Base-by-base conservation (phyloP, 2,888 invertebrate genomes). In the Tenthredo notha region DNA sequence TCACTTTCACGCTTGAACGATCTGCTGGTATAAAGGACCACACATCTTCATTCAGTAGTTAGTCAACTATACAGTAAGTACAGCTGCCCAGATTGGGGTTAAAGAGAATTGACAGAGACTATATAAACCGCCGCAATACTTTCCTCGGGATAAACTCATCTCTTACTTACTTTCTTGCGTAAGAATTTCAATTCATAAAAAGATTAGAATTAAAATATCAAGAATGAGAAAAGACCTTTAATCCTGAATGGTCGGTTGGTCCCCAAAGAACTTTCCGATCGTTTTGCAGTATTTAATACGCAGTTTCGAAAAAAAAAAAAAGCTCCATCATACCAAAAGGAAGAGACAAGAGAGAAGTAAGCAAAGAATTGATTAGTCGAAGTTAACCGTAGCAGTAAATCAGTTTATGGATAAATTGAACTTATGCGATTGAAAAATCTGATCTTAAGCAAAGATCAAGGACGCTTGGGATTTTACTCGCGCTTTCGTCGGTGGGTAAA, bases 21-120 rank as follows among this genome's bases (percentile, higher is more conserved):
- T 43, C 43, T 72, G 21, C 72, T n/a, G 21, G 72, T 54, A 54
- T n/a, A n/a, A 54, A 65, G 65, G 65, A 15, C n/a, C 72, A 29
- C 40, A 72, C n/a, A n/a, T n/a, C n/a, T n/a, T 72, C 21, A 43
- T 43, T 43, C 67, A 18, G 61, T 61, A 29, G 18, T 18, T 33
- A 18, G 29, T 29, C 25, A 33, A 40, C 33, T 25, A 3, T 40
- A 37, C 7, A 18, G 7, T 50, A 9, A 67, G 29, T 40, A 40
- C 83, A 83, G 33, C 50, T 83, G 29, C 18, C 67, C 18, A 83
- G 67, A 83, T 83, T 83, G 83, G 67, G 83, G 83, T 83, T 83
- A 83, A 83, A 70, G 83, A 83, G 67, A 83, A 67, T 67, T 67
- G 47, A 70, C 67, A 67, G 29, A 61, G 47, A 33, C 47, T n/a